Conservation (phyloP, 2,113 vertebrate species). For the Barnardius zonarius region DNA sequence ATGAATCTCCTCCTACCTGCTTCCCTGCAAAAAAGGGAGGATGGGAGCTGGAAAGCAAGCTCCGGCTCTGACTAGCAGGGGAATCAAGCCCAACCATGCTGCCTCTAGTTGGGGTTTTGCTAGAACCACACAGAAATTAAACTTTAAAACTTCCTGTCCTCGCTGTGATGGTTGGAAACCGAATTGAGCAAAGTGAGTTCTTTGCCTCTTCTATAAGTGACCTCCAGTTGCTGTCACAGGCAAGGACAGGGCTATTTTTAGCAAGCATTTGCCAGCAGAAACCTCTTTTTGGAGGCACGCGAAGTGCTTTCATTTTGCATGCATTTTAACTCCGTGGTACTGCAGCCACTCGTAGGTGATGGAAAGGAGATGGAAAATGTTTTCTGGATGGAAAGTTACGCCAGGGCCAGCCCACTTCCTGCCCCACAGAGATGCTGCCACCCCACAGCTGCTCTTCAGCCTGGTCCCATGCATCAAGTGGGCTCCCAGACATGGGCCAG, state of each 20-base stretch:
- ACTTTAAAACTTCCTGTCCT: background rate
- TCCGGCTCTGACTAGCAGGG: background rate
- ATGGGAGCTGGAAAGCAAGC: background rate
- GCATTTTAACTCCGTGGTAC: background rate
- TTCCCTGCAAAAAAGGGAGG: background rate
- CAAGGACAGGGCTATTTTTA: background rate
- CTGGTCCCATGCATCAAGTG: rapidly evolving
- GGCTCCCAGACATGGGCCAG: background rate
- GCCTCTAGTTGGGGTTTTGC: background rate
- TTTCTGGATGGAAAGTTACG: slow-evolving; percentile 35
- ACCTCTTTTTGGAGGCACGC: background rate
- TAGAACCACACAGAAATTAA: background rate
- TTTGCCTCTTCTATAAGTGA: background rate
- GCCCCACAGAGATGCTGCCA: background rate
- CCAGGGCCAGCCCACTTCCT: slow-evolving; percentile 13
- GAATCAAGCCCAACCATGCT: background rate
- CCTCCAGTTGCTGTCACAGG: background rate
- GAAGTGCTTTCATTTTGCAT: background rate
- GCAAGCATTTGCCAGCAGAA: background rate
- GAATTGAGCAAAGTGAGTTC: background rate
- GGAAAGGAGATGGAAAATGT: slow-evolving; percentile 32
- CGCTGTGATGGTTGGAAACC: background rate
- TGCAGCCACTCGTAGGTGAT: background rate
- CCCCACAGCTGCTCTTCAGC: background rate
- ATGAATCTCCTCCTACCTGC: background rate